Conservation (phyloP, 2,797 vertebrate genomes). For the Limnodromus scolopaceus region DNA sequence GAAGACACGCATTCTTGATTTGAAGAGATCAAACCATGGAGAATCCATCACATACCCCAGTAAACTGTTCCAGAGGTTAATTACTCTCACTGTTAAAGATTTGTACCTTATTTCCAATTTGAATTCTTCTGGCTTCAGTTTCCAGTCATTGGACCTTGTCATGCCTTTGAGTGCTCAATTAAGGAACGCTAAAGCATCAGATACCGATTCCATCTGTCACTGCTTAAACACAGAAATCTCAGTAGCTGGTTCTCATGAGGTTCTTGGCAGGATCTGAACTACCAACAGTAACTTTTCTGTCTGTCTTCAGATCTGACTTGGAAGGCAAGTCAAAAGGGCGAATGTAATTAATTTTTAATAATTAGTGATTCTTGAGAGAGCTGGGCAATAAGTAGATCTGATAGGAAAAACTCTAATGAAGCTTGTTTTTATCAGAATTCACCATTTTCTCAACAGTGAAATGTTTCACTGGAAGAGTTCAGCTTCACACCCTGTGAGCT, state of each 20-base stretch:
- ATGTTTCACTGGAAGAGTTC: background rate
- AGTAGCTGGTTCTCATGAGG: background rate
- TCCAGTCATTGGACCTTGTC: constrained; percentile 27
- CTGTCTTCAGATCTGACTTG: background rate
- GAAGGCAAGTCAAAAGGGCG: background rate
- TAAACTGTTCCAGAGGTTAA: constrained; percentile 45
- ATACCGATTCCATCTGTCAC: constrained; percentile 43
- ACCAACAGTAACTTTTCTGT: background rate
- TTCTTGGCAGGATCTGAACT: background rate
- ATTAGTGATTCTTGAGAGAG: background rate
- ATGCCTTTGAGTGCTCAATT: constrained; percentile 49
- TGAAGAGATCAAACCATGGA: constrained; percentile 13
- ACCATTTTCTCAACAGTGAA: background rate
- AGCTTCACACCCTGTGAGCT: background rate
- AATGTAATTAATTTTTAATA: background rate
- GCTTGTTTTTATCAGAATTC: background rate
- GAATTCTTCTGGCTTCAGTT: constrained; percentile 14
- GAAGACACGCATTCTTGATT: constrained; percentile 36
- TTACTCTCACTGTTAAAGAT: constrained; percentile 25
- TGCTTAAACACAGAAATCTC: constrained; percentile 18
- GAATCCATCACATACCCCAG: background rate
- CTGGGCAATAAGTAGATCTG: background rate
- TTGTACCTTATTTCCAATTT: constrained; percentile 27
- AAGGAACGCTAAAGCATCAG: background rate
- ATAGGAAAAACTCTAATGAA: background rate